These are phyloP conservation scores for Samia ricini DNA, from an alignment of 1,140 invertebrate species.

Conservation along the genomic window DNA sequence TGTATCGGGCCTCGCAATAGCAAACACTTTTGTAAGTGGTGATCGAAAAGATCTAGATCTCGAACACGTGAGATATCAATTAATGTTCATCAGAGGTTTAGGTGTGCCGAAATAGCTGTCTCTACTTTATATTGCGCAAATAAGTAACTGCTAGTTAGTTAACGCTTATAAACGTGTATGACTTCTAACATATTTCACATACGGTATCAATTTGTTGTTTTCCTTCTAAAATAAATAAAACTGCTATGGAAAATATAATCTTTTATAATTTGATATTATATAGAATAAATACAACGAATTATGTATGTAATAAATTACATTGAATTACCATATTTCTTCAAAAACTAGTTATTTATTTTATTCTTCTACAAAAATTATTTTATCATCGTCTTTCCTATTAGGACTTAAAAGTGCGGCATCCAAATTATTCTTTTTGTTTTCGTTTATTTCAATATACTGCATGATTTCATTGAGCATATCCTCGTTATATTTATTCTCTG, in stretches of 20 bases:
- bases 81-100: conserved; percentile 31
- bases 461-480: conserved; percentile 66
- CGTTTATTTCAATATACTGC: conserved; percentile 50
- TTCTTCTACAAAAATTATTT: conserved; percentile 62
- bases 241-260: neutral
- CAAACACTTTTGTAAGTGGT: conserved; percentile 67
- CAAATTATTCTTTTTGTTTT: conserved; percentile 26
- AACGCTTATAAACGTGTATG: neutral
- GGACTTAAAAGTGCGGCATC: conserved; percentile 48
- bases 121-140: conserved; percentile 23
- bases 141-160: neutral
- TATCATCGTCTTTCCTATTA: conserved; percentile 56
- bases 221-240: neutral
- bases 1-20: conserved; percentile 36
- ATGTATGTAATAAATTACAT: neutral
- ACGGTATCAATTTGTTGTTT: neutral
- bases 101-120: conserved; percentile 24
- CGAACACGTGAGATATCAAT: conserved; percentile 49
- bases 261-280: neutral
- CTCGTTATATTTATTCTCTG: conserved; percentile 37
- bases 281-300: neutral
- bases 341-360: conserved; percentile 12
- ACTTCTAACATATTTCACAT: neutral
- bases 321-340: neutral
- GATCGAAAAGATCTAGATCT: conserved; percentile 68